Conservation (phyloP, 2,113 vertebrate genomes). For the Monopterus albus region DNA sequence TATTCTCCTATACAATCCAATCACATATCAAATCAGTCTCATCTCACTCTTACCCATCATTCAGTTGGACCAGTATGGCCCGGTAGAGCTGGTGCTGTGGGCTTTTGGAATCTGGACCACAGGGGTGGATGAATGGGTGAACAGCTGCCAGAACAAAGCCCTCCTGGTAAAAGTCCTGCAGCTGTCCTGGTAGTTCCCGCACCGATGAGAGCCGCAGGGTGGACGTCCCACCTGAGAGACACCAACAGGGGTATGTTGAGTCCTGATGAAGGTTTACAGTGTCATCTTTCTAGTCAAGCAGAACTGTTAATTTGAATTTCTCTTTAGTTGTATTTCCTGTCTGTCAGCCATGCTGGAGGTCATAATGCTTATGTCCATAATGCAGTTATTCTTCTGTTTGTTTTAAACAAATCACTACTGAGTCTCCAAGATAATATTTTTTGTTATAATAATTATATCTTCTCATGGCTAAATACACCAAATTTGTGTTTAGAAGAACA, state of each 20-base stretch:
- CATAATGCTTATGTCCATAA: not conserved
- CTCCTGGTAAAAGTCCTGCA: conserved; percentile 95
- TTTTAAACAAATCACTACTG: conserved; percentile 8
- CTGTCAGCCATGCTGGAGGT: not conserved
- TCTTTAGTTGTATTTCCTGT: not conserved
- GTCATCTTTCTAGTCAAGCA: not conserved
- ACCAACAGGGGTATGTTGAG: conserved; percentile 10
- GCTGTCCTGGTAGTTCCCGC: conserved; percentile 90
- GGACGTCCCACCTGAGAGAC: conserved; percentile 85
- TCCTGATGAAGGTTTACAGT: not conserved
- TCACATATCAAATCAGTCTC: not conserved
- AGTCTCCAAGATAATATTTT: not conserved
- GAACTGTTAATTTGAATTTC: not conserved
- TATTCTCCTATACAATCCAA: no score
- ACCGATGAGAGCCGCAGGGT: conserved; percentile 91
- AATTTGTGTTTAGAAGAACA: not conserved
- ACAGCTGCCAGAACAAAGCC: conserved; percentile 90
- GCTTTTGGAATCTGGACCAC: conserved; percentile 86
- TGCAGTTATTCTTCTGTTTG: not conserved
- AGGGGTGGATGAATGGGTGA: conserved; percentile 94
- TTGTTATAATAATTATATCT: not conserved
- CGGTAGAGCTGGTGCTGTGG: conserved; percentile 92
- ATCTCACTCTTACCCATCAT: conserved; percentile 86
- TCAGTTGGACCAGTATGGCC: conserved; percentile 92
- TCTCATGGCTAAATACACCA: not conserved